phyloP scores from a whole-genome alignment of 2,888 invertebrate species.

The Chirona hameri region DNA sequence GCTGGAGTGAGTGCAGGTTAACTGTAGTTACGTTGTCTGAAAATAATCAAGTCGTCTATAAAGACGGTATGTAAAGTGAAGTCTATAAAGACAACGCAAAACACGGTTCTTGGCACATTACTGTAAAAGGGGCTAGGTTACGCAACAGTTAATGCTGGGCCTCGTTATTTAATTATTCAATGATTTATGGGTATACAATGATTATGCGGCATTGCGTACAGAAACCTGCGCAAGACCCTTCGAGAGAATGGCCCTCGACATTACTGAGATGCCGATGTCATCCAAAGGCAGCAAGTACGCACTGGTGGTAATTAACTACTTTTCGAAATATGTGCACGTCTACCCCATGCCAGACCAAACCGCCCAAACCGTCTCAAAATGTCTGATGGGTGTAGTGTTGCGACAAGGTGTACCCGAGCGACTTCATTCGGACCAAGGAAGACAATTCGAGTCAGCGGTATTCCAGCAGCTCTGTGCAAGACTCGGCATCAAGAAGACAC shows the following conservation, averaged over 20 bases:
- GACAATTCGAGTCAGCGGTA: not conserved
- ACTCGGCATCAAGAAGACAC: not conserved
- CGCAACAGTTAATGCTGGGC: no score
- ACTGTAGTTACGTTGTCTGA: no score
- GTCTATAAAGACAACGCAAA: no score
- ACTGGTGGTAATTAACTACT: not conserved
- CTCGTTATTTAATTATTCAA: no score
- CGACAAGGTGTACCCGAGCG: not conserved
- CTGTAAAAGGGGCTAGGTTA: no score
- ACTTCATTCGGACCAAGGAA: not conserved
- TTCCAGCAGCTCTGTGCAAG: not conserved
- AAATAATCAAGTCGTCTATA: no score
- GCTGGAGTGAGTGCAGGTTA: no score
- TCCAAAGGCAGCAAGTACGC: not conserved
- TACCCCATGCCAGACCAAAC: not conserved
- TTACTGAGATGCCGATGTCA: not conserved
- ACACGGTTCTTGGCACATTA: no score
- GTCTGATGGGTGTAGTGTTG: not conserved
- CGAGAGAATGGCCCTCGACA: not conserved
- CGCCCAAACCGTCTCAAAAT: not conserved
- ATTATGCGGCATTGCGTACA: not conserved
- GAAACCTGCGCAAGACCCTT: not conserved
- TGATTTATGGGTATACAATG: no score
- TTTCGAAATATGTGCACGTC: not conserved
- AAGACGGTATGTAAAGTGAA: no score